A percentile compares a stretch with the other conserved stretches of the same genome.
Conservation (phyloP, 2,888 invertebrate species). For the Melinopterus prodromus region DNA sequence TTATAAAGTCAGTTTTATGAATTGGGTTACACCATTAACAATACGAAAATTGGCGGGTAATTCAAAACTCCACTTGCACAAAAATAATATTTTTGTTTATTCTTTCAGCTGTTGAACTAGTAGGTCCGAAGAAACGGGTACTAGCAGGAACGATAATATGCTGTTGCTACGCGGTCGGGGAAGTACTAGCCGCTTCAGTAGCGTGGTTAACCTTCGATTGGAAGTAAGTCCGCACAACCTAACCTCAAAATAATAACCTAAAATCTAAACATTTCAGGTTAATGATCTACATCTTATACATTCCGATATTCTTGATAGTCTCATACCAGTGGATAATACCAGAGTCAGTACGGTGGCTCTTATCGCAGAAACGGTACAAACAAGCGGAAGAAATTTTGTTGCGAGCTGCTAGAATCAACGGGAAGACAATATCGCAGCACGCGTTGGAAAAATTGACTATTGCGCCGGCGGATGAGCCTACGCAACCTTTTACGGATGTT, state of each 20-base stretch:
- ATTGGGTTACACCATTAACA: no score
- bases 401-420: constrained; percentile 71
- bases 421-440: constrained; percentile 51
- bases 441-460: constrained; percentile 50
- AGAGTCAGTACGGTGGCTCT: constrained; percentile 80
- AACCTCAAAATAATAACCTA: background rate
- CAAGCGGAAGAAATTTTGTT: constrained; percentile 67
- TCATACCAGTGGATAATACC: constrained; percentile 73
- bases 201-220: constrained; percentile 75
- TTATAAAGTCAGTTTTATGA: no score
- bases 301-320: constrained; percentile 73
- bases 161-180: constrained; percentile 75
- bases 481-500: constrained; percentile 50
- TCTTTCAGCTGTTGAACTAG: constrained; percentile 74
- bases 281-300: constrained; percentile 64
- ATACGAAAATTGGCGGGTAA: no score
- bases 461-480: constrained; percentile 36
- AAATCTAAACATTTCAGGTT: constrained; percentile 45
- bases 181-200: constrained; percentile 70
- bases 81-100: background rate
- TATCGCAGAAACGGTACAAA: constrained; percentile 67
- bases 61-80: background rate
- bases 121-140: constrained; percentile 77
- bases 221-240: constrained; percentile 60
- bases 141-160: constrained; percentile 76